phyloP scores from a whole-genome alignment of 1,140 invertebrate species.

The Tenebrio molitor region DNA sequence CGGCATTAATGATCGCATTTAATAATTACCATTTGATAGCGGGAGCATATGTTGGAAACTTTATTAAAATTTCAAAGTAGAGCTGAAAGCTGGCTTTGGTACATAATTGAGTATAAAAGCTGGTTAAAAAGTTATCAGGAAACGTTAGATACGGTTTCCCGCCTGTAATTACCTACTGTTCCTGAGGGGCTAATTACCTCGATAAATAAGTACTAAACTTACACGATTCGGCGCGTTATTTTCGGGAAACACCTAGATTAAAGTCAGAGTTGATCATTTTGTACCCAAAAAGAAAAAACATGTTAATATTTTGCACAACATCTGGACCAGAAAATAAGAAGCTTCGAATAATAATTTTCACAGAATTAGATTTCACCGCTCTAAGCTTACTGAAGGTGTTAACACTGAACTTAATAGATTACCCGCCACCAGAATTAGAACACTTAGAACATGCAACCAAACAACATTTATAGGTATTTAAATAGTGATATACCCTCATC shows the following conservation, averaged over 20 bases:
- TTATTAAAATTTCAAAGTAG: conserved; percentile 43
- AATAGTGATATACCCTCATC: too few relatives aligned
- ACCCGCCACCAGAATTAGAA: too few relatives aligned
- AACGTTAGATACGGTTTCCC: conserved; percentile 28
- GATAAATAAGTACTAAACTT: conserved; percentile 25
- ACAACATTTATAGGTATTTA: too few relatives aligned
- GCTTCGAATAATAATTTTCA: too few relatives aligned
- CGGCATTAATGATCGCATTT: conserved; percentile 37
- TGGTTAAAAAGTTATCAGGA: conserved; percentile 38
- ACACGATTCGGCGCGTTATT: conserved; percentile 8
- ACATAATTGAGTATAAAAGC: conserved; percentile 39
- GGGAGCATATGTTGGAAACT: conserved; percentile 29
- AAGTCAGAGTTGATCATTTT: too few relatives aligned
- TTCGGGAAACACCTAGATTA: not conserved
- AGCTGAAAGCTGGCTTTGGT: conserved; percentile 35
- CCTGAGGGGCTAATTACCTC: conserved; percentile 33
- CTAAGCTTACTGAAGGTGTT: too few relatives aligned
- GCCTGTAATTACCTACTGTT: conserved; percentile 24
- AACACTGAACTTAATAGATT: too few relatives aligned
- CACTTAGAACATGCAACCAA: too few relatives aligned
- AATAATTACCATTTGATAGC: conserved; percentile 43
- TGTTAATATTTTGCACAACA: too few relatives aligned
- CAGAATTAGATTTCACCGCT: too few relatives aligned
- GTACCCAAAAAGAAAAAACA: too few relatives aligned
- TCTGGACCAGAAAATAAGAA: too few relatives aligned